These are phyloP conservation scores for Pitta sordida DNA, from an alignment of 2,113 vertebrate species.

Conservation along the genomic window DNA sequence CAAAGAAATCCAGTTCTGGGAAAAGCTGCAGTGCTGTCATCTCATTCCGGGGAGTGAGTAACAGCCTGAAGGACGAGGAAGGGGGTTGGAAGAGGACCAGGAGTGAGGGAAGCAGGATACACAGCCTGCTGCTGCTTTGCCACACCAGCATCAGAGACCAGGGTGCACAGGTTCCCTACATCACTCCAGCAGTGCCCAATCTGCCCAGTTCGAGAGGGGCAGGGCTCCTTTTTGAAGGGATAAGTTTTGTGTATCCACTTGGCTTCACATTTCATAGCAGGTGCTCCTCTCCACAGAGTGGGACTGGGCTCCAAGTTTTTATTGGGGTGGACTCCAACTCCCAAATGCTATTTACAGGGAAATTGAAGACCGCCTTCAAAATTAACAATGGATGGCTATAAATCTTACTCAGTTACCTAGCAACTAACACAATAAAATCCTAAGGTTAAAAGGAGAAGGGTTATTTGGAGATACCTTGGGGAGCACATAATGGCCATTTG, in stretches of 20 bases:
- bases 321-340: slow-evolving; percentile 55
- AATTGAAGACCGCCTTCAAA: slow-evolving; percentile 68
- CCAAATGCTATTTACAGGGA: slow-evolving; percentile 64
- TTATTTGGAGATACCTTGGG: slow-evolving; percentile 67
- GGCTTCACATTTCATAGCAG: background rate
- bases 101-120: background rate
- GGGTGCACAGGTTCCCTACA: background rate
- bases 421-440: slow-evolving; percentile 74
- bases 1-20: background rate
- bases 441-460: slow-evolving; percentile 69
- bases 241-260: background rate
- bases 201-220: background rate
- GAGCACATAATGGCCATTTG: slow-evolving; percentile 45
- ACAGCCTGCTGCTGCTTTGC: background rate
- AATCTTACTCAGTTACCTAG: slow-evolving; percentile 79
- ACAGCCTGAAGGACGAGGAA: background rate
- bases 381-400: slow-evolving; percentile 78
- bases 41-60: background rate
- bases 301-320: slow-evolving; percentile 43
- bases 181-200: background rate
- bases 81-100: background rate
- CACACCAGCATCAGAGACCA: background rate
- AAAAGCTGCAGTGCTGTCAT: background rate
- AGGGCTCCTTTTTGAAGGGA: background rate
- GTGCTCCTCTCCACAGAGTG: background rate